Percentiles rank a stretch among this genome's conserved stretches.
Conservation (phyloP, 64 coral and sea anemone species). For the Porites australiensis region DNA sequence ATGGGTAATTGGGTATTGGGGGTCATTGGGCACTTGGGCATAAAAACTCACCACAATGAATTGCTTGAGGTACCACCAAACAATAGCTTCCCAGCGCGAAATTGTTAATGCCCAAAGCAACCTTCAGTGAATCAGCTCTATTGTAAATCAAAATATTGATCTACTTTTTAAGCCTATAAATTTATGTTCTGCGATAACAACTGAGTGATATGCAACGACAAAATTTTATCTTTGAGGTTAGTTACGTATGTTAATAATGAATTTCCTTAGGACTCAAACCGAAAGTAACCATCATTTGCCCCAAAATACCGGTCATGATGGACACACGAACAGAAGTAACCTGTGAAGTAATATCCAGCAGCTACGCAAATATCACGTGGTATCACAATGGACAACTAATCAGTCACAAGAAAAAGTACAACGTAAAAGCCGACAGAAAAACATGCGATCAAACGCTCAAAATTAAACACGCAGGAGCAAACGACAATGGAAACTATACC, state of each 20-base stretch:
- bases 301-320: neutral
- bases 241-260: neutral
- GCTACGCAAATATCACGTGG: neutral
- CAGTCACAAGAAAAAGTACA: neutral
- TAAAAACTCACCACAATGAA: too few species aligned
- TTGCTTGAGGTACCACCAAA: too few species aligned
- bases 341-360: neutral
- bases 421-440: neutral
- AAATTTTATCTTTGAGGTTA: neutral
- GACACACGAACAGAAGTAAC: neutral
- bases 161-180: too few species aligned
- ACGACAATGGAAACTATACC: neutral
- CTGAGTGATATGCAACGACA: too few species aligned
- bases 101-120: too few species aligned
- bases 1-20: too few species aligned
- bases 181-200: too few species aligned
- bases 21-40: too few species aligned
- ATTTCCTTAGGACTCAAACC: neutral
- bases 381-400: conserved; percentile 2
- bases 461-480: neutral
- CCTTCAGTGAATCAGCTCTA: too few species aligned
- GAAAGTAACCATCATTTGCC: neutral
- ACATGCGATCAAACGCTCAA: conserved; percentile 18
- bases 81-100: too few species aligned
- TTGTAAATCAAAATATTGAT: too few species aligned